Conservation (phyloP, 2,888 invertebrate species). For the Nemurella pictetii region DNA sequence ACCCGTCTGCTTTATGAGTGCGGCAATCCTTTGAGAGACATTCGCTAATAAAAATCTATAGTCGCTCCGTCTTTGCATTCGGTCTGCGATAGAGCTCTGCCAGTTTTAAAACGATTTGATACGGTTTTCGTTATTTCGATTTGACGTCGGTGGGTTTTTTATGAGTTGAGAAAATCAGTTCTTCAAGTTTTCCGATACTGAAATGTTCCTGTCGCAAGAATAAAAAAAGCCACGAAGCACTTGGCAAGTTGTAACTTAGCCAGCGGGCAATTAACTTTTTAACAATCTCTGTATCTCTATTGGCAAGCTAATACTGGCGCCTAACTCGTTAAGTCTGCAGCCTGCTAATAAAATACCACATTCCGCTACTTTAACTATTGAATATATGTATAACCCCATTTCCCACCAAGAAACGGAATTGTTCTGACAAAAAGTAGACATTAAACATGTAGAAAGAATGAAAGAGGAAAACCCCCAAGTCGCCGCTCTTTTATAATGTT, state of each 20-base stretch:
- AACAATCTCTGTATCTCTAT: background rate
- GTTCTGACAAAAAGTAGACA: background rate
- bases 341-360: background rate
- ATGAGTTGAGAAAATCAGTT: background rate
- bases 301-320: too few species aligned
- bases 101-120: background rate
- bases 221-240: too few species aligned
- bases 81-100: background rate
- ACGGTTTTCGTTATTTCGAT: too few species aligned
- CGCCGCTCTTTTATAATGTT: background rate
- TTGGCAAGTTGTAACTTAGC: background rate
- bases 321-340: background rate
- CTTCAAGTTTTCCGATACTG: background rate
- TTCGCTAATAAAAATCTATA: background rate
- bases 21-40: background rate
- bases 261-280: background rate
- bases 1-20: background rate
- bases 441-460: background rate
- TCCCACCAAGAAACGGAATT: background rate
- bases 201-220: too few species aligned
- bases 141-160: too few species aligned
- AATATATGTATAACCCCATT: background rate
- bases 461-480: background rate
- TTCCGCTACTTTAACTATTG: background rate
- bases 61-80: too few species aligned